phyloP scores from a whole-genome alignment of 1,140 invertebrate genomes.

The Chelonus insularis region DNA sequence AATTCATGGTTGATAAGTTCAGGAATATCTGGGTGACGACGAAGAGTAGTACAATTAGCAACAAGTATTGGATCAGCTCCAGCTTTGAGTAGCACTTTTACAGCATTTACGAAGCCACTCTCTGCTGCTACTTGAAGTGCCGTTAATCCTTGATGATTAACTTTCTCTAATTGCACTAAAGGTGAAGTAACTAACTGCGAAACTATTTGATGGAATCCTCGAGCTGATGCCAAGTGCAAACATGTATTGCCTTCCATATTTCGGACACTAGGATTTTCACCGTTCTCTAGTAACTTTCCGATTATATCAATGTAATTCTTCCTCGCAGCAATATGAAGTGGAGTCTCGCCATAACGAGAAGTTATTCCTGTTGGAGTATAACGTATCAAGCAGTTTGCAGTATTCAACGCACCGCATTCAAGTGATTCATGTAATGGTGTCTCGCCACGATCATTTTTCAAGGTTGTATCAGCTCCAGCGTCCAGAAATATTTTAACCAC shows the following conservation, averaged over 20 bases:
- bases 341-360: slow-evolving; percentile 54
- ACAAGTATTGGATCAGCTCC: slow-evolving; percentile 45
- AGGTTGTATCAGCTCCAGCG: slow-evolving; percentile 54
- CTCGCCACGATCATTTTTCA: slow-evolving; percentile 56
- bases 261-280: slow-evolving; percentile 49
- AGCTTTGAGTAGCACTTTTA: slow-evolving; percentile 42
- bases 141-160: slow-evolving; percentile 50
- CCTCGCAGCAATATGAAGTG: slow-evolving; percentile 54
- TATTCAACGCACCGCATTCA: slow-evolving; percentile 53
- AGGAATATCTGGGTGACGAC: slow-evolving; percentile 45
- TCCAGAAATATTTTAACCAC: slow-evolving; percentile 55
- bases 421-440: slow-evolving; percentile 62
- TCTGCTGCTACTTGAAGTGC: slow-evolving; percentile 55
- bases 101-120: slow-evolving; percentile 53
- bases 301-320: slow-evolving; percentile 50
- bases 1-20: slow-evolving; percentile 44
- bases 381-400: slow-evolving; percentile 42
- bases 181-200: slow-evolving; percentile 43
- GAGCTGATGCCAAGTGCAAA: slow-evolving; percentile 52
- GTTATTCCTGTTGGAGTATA: slow-evolving; percentile 43
- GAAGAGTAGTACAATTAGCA: slow-evolving; percentile 34
- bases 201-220: slow-evolving; percentile 52
- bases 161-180: slow-evolving; percentile 44
- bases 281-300: slow-evolving; percentile 43
- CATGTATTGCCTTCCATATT: slow-evolving; percentile 54